A percentile compares a stretch with the other conserved stretches of the same genome.
These are phyloP conservation scores for Picathartes gymnocephalus DNA, from an alignment of 2,113 vertebrate genomes.

Conservation along the genomic window DNA sequence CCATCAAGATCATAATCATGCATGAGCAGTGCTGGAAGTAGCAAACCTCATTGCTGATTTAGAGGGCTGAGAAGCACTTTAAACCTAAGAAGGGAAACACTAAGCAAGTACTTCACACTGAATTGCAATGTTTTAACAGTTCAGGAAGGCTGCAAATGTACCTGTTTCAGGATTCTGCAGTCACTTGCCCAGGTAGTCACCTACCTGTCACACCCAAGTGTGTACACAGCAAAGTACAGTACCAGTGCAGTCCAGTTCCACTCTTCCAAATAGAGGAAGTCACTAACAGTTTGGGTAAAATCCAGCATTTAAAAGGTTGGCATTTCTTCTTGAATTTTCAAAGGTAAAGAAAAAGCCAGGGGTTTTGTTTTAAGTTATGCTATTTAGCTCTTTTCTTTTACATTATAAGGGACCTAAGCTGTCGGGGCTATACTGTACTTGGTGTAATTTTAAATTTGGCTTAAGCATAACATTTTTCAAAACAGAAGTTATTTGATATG, in stretches of 20 bases:
- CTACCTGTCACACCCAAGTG: not conserved
- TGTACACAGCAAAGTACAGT: not conserved
- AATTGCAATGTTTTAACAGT: not conserved
- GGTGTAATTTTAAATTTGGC: not conserved
- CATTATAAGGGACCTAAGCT: not conserved
- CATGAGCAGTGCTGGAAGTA: not conserved
- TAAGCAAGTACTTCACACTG: not conserved
- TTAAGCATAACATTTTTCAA: not conserved
- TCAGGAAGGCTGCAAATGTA: not conserved
- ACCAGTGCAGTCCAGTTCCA: not conserved
- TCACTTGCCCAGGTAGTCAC: not conserved
- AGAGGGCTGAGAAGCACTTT: not conserved
- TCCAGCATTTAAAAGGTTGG: not conserved
- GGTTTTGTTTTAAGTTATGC: not conserved
- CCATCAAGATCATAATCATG: not conserved
- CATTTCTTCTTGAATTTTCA: not conserved
- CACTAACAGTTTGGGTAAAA: not conserved
- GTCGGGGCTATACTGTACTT: not conserved
- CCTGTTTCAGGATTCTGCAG: not conserved
- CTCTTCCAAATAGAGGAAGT: not conserved
- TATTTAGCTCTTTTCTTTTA: not conserved
- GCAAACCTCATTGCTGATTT: not conserved
- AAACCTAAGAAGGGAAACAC: not conserved
- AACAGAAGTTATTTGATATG: conserved; percentile 17
- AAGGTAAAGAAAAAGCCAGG: not conserved